A percentile compares a stretch with the other conserved stretches of the same genome.
phyloP scores from a whole-genome alignment of 2,113 vertebrate genomes.

The Galeopterus variegatus region DNA sequence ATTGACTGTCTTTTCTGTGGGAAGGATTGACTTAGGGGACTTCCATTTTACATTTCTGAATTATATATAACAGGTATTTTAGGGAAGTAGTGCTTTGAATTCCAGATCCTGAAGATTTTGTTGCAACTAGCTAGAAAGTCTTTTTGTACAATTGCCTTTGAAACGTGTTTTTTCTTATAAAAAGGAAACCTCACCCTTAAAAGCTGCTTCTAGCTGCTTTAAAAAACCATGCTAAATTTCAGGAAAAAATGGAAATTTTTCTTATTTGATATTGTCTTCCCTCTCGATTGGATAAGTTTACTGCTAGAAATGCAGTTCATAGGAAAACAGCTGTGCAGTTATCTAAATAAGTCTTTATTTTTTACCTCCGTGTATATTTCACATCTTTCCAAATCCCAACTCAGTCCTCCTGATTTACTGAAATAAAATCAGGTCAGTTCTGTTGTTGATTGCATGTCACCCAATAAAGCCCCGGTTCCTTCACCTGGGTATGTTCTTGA shows the following conservation, averaged over 20 bases:
- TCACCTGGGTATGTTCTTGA: background rate
- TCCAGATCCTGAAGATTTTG: background rate
- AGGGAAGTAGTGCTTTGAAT: background rate
- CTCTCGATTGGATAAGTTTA: background rate
- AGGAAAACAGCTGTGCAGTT: background rate
- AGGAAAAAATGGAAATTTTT: background rate
- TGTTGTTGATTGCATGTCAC: background rate
- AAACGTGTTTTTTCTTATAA: background rate
- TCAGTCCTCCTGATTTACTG: background rate
- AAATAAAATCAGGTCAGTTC: background rate
- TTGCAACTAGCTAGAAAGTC: background rate
- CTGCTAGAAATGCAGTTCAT: background rate
- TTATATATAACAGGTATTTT: background rate
- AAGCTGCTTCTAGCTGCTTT: background rate
- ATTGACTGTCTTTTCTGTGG: background rate
- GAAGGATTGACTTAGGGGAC: background rate
- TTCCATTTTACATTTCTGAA: background rate
- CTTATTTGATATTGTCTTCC: background rate
- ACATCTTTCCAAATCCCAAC: background rate
- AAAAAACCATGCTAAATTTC: constrained; percentile 31
- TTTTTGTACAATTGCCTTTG: background rate
- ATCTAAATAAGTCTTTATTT: background rate
- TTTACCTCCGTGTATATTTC: background rate
- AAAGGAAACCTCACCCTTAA: background rate
- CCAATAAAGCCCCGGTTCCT: background rate